Conservation (phyloP, 2,888 invertebrate genomes). For the Epinotia demarniana region DNA sequence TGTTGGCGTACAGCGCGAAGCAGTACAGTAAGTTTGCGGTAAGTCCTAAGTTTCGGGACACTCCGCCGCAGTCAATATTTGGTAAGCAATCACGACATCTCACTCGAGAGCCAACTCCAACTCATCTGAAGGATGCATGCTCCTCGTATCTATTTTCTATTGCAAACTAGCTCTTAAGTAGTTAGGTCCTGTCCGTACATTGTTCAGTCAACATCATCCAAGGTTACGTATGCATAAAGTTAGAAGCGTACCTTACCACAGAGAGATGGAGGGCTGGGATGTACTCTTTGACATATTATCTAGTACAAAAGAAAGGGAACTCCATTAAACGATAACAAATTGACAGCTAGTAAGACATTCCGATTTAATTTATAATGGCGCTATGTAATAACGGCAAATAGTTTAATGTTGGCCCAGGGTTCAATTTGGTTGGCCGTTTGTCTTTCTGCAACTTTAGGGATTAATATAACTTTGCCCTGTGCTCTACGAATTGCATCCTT, state of each 20-base stretch:
- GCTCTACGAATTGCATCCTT: neutral
- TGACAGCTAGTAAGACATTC: neutral
- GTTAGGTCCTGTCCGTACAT: neutral
- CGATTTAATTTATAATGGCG: neutral
- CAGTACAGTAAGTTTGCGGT: slow-evolving; percentile 51
- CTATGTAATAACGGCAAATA: neutral
- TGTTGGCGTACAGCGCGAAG: neutral
- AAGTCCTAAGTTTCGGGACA: slow-evolving; percentile 59
- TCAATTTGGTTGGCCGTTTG: neutral
- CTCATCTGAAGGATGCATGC: slow-evolving; percentile 62
- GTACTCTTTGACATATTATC: too few relatives aligned
- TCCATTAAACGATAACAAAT: neutral
- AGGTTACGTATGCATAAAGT: neutral
- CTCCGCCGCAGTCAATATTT: slow-evolving; percentile 68
- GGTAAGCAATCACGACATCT: slow-evolving; percentile 62
- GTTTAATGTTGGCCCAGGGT: neutral
- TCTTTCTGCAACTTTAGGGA: neutral
- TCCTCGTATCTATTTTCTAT: slow-evolving; percentile 59
- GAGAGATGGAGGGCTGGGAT: neutral
- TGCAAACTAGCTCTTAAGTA: neutral
- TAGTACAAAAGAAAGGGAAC: too few relatives aligned
- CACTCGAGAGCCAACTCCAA: slow-evolving; percentile 59
- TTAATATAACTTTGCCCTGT: neutral
- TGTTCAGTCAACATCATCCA: neutral
- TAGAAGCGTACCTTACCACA: neutral